phyloP scores from a whole-genome alignment of 2,797 vertebrate genomes.

The Taenioides sp. region DNA sequence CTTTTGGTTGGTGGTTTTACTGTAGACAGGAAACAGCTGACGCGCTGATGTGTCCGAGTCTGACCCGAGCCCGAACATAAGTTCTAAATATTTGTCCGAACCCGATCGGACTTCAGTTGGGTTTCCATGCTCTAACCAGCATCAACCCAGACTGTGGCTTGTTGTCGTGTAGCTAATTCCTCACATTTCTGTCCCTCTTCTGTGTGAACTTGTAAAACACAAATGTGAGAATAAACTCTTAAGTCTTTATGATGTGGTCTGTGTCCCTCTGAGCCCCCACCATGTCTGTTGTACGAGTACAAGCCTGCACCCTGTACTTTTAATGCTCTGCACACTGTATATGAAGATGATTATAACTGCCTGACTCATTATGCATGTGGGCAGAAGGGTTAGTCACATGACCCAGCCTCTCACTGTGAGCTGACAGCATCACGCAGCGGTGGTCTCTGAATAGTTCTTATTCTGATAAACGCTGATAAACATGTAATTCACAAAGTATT shows the following conservation, averaged over 20 bases:
- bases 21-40: too few relatives aligned
- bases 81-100: too few relatives aligned
- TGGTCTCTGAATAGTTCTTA: constrained; percentile 7
- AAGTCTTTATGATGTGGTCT: constrained; percentile 34
- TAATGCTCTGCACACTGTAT: neutral
- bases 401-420: constrained; percentile 17
- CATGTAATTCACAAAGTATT: neutral
- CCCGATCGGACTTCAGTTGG: too few relatives aligned
- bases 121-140: neutral
- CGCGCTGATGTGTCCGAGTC: too few relatives aligned
- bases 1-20: too few relatives aligned
- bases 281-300: constrained; percentile 13
- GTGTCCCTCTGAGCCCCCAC: constrained; percentile 29
- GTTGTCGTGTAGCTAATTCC: constrained; percentile 34
- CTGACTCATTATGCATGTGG: constrained; percentile 29
- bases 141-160: constrained; percentile 38
- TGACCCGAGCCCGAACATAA: too few relatives aligned
- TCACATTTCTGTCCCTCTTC: constrained; percentile 31
- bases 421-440: constrained; percentile 39
- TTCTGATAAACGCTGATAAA: neutral
- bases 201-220: constrained; percentile 48
- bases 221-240: constrained; percentile 40
- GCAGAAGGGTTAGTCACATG: constrained; percentile 21
- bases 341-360: constrained; percentile 26
- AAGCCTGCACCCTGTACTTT: constrained; percentile 7